Percentiles rank a stretch among this genome's conserved stretches.
Conservation (phyloP, 2,888 invertebrate genomes). For the Empis stercorea region DNA sequence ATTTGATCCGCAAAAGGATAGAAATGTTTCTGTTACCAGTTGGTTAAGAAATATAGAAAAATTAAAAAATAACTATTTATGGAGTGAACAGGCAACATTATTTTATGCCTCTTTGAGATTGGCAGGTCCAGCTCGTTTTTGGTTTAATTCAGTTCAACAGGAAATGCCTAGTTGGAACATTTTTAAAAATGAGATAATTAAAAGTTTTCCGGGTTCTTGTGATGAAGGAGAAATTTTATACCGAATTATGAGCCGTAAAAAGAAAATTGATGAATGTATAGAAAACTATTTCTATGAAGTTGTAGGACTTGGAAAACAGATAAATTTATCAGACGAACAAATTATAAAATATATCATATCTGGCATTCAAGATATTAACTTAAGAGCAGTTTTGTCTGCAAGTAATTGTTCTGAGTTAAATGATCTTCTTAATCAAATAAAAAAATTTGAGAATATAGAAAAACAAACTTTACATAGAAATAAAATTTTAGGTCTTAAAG, state of each 20-base stretch:
- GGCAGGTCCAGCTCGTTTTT: neutral
- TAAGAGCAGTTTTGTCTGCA: neutral
- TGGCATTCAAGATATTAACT: neutral
- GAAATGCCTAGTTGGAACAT: neutral
- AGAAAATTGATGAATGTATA: neutral
- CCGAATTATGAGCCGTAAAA: neutral
- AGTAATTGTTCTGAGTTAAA: neutral
- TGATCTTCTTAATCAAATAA: neutral
- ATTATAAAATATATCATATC: neutral
- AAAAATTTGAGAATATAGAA: neutral
- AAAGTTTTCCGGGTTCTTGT: neutral
- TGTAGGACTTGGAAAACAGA: neutral
- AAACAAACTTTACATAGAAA: neutral
- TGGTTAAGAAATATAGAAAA: constrained; percentile 1
- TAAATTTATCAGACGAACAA: neutral
- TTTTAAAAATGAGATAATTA: neutral
- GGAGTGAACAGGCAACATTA: neutral
- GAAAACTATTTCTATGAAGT: neutral
- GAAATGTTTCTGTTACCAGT: neutral
- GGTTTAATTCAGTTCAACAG: neutral
- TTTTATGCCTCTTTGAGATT: constrained; percentile 1
- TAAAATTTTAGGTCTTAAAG: neutral
- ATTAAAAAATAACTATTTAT: neutral
- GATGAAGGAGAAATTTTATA: neutral
- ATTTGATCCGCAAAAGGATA: neutral